phyloP scores from a whole-genome alignment of 2,113 vertebrate genomes.

The Trichomycterus rosablanca region DNA sequence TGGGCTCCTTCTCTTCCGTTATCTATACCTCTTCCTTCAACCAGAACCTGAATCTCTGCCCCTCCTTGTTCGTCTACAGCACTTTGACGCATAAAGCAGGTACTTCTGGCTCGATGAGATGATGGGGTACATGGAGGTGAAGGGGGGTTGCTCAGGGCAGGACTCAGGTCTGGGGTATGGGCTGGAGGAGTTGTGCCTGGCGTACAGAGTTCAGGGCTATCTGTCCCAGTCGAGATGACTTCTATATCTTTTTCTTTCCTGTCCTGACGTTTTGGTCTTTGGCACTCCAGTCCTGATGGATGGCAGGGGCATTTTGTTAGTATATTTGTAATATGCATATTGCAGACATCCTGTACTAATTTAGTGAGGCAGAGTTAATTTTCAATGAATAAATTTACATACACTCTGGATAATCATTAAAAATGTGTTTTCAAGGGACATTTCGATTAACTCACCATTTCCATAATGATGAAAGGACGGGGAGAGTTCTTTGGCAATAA shows the following conservation, averaged over 20 bases:
- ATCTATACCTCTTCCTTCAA: constrained; percentile 76
- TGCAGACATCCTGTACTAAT: too few relatives aligned
- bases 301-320: background rate
- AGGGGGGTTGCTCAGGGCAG: constrained; percentile 80
- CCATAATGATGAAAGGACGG: constrained; percentile 94
- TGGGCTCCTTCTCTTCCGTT: constrained; percentile 67
- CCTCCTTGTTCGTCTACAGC: constrained; percentile 84
- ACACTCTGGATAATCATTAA: background rate
- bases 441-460: constrained; percentile 78
- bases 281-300: constrained; percentile 84
- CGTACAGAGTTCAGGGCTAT: constrained; percentile 92
- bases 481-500: constrained; percentile 96
- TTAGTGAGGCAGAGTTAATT: background rate
- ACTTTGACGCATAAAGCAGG: constrained; percentile 87
- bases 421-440: background rate
- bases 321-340: background rate
- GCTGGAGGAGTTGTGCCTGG: constrained; percentile 91
- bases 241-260: constrained; percentile 84
- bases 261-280: constrained; percentile 82
- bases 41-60: constrained; percentile 88
- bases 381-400: background rate
- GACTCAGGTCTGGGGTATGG: constrained; percentile 87
- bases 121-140: constrained; percentile 75
- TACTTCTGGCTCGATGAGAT: constrained; percentile 73
- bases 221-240: constrained; percentile 84